Conservation (phyloP, 1,140 invertebrate genomes). For the Scaptomyza pallida region DNA sequence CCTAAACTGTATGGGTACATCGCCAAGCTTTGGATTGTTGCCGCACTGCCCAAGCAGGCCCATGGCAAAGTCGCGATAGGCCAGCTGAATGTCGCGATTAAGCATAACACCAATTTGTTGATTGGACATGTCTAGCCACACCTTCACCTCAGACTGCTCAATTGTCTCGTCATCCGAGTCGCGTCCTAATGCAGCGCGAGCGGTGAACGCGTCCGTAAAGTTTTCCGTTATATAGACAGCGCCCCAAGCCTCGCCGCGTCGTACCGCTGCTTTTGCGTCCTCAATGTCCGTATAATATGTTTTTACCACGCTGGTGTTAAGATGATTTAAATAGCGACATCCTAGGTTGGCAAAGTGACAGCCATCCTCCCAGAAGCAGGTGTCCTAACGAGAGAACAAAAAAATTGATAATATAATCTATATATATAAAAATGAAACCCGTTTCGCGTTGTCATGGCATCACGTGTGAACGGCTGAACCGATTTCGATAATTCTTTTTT, state of each 20-base stretch:
- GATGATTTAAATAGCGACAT: constrained; percentile 89
- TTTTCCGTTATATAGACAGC: constrained; percentile 93
- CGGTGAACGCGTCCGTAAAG: constrained; percentile 92
- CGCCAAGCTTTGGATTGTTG: constrained; percentile 91
- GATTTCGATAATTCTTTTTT: too few species aligned
- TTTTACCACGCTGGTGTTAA: constrained; percentile 89
- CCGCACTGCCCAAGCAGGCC: constrained; percentile 89
- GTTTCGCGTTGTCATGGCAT: too few species aligned
- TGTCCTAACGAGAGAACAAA: constrained; percentile 38
- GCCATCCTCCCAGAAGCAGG: constrained; percentile 84
- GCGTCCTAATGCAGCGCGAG: constrained; percentile 88
- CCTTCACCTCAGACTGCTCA: constrained; percentile 91
- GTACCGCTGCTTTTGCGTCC: constrained; percentile 89
- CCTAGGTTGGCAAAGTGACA: constrained; percentile 90
- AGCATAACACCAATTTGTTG: constrained; percentile 95
- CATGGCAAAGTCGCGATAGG: constrained; percentile 92
- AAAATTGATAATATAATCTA: not conserved
- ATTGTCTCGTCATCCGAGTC: constrained; percentile 91
- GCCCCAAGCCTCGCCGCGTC: constrained; percentile 92
- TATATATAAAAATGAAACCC: too few species aligned
- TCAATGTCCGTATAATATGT: constrained; percentile 88
- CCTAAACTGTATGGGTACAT: constrained; percentile 92
- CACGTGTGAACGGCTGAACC: too few species aligned
- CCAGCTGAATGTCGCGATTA: constrained; percentile 91
- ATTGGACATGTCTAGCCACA: constrained; percentile 96